Evolutionary conservation across 2,888 invertebrate species (phyloP).

Genomic region (Hetaerina titia): DNA sequence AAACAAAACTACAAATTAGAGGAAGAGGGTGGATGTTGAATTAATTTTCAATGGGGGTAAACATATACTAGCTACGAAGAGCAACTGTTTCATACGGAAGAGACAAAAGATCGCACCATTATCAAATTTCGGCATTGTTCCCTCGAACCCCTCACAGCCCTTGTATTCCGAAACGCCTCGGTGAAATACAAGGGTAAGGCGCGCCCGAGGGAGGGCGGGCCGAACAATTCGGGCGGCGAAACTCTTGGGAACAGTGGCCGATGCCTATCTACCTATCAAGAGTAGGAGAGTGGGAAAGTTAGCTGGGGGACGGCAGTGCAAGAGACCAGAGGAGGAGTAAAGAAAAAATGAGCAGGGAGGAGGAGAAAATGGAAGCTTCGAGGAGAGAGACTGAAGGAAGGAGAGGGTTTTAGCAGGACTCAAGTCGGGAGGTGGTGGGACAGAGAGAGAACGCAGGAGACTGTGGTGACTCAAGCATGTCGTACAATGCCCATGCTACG

Average conservation of each 20-base stretch:
- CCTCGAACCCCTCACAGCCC: not conserved
- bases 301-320: not conserved
- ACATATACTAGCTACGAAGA: too few species aligned
- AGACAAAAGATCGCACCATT: not conserved
- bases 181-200: too few species aligned
- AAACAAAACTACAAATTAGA: too few species aligned
- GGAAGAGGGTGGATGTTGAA: too few species aligned
- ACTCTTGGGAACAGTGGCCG: not conserved
- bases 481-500: too few species aligned
- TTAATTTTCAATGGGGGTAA: too few species aligned
- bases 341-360: not conserved
- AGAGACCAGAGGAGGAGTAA: not conserved
- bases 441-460: too few species aligned
- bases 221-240: not conserved
- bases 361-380: not conserved
- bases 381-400: not conserved
- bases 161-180: not conserved
- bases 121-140: not conserved
- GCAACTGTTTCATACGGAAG: not conserved
- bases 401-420: not conserved
- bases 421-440: too few species aligned
- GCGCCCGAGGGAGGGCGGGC: not conserved
- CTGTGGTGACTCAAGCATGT: too few species aligned
- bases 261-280: not conserved
- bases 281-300: not conserved